phyloP scores from a whole-genome alignment of 2,888 invertebrate genomes.

The Epiblema foenella region DNA sequence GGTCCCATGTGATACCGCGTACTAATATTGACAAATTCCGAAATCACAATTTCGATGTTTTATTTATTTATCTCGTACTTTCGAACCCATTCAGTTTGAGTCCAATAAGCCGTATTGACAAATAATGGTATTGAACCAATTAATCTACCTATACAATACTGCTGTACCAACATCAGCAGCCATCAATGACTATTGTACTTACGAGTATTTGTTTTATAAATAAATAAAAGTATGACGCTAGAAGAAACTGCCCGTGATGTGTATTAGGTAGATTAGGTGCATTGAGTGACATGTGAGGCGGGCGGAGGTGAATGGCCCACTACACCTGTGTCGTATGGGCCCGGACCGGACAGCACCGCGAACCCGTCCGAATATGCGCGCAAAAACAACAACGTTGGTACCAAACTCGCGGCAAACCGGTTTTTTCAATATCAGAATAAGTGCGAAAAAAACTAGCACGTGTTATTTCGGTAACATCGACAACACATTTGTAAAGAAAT shows the following conservation, averaged over 20 bases:
- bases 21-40: too few species aligned
- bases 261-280: not conserved
- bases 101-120: too few species aligned
- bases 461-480: slow-evolving; percentile 20
- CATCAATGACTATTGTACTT: too few species aligned
- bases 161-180: too few species aligned
- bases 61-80: too few species aligned
- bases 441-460: slow-evolving; percentile 16
- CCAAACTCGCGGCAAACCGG: slow-evolving; percentile 48
- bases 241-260: not conserved
- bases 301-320: slow-evolving; percentile 68
- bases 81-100: too few species aligned
- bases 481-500: slow-evolving; percentile 9
- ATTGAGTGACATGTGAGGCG: slow-evolving; percentile 30
- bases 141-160: too few species aligned
- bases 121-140: too few species aligned
- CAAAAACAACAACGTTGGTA: slow-evolving; percentile 63
- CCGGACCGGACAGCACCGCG: slow-evolving; percentile 52
- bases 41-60: too few species aligned
- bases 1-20: too few species aligned
- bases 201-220: too few species aligned
- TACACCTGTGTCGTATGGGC: slow-evolving; percentile 70
- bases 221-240: too few species aligned
- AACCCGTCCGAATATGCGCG: slow-evolving; percentile 70
- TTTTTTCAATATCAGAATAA: slow-evolving; percentile 26